Evolutionary conservation across 2,797 vertebrate species (phyloP).

Genomic region (Alosa sapidissima): DNA sequence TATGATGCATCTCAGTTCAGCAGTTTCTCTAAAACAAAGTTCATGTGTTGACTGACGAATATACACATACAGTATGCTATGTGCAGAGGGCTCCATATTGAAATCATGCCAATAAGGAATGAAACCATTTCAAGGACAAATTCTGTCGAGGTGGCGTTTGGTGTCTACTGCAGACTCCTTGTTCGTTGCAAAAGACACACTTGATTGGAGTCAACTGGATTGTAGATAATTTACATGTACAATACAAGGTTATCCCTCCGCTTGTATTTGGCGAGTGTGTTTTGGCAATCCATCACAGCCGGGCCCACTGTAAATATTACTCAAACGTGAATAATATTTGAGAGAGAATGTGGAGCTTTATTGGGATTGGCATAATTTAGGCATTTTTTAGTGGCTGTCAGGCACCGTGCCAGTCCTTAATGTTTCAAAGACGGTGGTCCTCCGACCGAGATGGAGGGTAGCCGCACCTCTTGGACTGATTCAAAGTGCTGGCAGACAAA

Average conservation of each 20-base stretch:
- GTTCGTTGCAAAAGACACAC: not conserved
- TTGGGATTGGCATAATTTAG: slow-evolving; percentile 43
- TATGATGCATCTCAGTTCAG: not conserved
- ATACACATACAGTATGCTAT: not conserved
- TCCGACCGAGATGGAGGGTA: slow-evolving; percentile 14
- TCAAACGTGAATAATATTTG: slow-evolving; percentile 23
- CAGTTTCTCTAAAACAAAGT: not conserved
- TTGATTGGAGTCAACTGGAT: slow-evolving; percentile 21
- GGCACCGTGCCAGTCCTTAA: slow-evolving; percentile 21
- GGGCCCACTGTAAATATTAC: slow-evolving; percentile 14
- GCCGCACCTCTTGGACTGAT: slow-evolving; percentile 27
- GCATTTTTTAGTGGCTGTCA: slow-evolving; percentile 31
- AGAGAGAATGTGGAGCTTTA: slow-evolving; percentile 27
- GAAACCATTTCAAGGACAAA: not conserved
- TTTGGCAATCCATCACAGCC: slow-evolving; percentile 20
- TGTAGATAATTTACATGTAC: slow-evolving; percentile 16
- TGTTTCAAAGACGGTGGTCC: slow-evolving; percentile 37
- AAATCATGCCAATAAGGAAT: not conserved
- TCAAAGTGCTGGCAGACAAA: slow-evolving; percentile 38
- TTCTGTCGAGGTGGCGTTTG: not conserved
- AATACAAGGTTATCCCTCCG: slow-evolving; percentile 6
- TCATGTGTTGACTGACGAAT: not conserved
- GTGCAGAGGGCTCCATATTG: not conserved
- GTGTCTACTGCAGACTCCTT: not conserved
- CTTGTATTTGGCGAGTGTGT: slow-evolving; percentile 2